Conservation (phyloP, 1,140 invertebrate genomes). For the Papilio xuthus region DNA sequence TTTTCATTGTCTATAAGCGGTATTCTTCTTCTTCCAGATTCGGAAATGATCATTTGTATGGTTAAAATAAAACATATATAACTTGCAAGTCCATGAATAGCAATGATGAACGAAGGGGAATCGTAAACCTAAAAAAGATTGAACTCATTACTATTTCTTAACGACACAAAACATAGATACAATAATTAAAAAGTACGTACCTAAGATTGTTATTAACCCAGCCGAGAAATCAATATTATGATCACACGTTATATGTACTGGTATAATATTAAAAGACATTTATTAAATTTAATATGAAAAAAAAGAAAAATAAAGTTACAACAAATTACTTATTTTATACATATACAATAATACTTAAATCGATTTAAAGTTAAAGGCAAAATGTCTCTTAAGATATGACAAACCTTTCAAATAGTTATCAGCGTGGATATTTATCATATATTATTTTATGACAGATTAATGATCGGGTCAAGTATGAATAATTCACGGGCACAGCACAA, state of each 20-base stretch:
- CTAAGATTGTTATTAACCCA: not conserved
- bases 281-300: too few relatives aligned
- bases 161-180: not conserved
- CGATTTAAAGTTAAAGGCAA: not conserved
- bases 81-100: not conserved
- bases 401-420: conserved; percentile 24
- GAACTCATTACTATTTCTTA: not conserved
- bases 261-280: too few relatives aligned
- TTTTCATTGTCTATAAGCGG: conserved; percentile 40
- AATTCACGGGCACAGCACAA: conserved; percentile 29
- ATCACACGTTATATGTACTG: too few relatives aligned
- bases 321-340: not conserved
- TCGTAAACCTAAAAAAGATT: conserved; percentile 3
- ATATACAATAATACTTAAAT: not conserved
- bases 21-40: conserved; percentile 13
- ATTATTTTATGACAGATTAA: conserved; percentile 32
- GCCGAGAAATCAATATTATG: too few relatives aligned
- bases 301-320: not conserved
- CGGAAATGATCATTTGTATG: conserved; percentile 29
- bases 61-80: conserved; percentile 25
- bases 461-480: conserved; percentile 25
- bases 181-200: not conserved
- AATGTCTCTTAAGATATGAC: conserved; percentile 4
- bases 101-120: not conserved
- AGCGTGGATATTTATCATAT: conserved; percentile 23